phyloP scores from a whole-genome alignment of 2,888 invertebrate species.

The Pyrgus malvae region DNA sequence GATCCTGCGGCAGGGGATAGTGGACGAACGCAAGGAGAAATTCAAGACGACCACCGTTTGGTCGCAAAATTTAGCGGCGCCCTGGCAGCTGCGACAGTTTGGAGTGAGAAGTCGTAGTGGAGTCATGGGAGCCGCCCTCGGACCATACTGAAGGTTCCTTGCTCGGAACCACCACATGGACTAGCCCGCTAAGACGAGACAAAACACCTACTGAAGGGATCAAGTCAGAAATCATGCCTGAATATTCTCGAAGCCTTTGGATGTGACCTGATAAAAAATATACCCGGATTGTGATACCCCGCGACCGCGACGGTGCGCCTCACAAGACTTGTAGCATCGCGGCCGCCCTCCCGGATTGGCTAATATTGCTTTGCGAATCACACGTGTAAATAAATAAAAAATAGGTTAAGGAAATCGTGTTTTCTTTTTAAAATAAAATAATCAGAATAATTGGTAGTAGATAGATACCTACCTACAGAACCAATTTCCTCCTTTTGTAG shows the following conservation, averaged over 20 bases:
- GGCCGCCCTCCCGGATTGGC: background rate
- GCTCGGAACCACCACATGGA: background rate
- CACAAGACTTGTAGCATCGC: too few relatives aligned
- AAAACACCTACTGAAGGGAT: background rate
- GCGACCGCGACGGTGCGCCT: background rate
- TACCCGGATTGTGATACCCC: too few relatives aligned
- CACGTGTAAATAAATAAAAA: background rate
- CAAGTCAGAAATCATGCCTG: background rate
- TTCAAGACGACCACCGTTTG: background rate
- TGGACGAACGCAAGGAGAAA: background rate
- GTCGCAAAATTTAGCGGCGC: background rate
- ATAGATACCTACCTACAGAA: too few relatives aligned
- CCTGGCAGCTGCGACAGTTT: background rate
- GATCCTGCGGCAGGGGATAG: background rate
- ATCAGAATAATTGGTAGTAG: background rate
- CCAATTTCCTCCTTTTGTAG: too few relatives aligned
- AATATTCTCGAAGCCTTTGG: background rate
- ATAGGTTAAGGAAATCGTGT: background rate
- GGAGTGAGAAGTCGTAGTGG: background rate
- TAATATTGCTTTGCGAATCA: background rate
- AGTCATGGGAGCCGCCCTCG: background rate
- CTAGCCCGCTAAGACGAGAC: conserved; percentile 3
- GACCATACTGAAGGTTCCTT: background rate
- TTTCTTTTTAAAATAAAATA: background rate
- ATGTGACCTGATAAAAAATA: too few relatives aligned